Conservation (phyloP, 2,888 invertebrate species). For the Ochlodes sylvanus region DNA sequence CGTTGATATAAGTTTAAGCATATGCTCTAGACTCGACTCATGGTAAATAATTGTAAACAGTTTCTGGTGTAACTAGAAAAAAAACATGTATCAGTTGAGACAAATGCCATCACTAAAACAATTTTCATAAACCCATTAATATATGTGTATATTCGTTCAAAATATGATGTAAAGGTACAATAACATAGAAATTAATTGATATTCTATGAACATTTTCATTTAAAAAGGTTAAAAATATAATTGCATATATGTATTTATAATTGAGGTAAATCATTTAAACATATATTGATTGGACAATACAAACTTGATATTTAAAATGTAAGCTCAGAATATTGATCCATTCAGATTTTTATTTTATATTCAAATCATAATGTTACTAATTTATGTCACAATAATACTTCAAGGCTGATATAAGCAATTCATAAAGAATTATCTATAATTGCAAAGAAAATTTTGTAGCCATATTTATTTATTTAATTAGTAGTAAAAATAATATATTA, state of each 20-base stretch:
- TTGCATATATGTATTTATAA: not conserved
- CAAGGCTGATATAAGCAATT: not conserved
- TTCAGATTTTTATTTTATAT: not conserved
- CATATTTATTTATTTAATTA: too few species aligned
- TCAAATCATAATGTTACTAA: not conserved
- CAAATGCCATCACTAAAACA: not conserved
- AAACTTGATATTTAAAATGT: not conserved
- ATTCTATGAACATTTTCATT: not conserved
- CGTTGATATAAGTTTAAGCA: not conserved
- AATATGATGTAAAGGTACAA: not conserved
- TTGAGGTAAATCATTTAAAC: not conserved
- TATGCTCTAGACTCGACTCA: not conserved
- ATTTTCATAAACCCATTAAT: not conserved
- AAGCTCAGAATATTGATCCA: constrained; percentile 11
- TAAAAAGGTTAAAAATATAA: constrained; percentile 1
- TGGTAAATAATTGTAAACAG: not conserved
- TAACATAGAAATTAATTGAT: not conserved
- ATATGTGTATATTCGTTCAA: not conserved
- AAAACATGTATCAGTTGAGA: not conserved
- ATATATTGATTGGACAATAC: not conserved
- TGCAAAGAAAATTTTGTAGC: too few species aligned
- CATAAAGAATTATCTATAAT: too few species aligned
- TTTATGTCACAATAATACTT: not conserved
- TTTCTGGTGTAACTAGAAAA: not conserved
- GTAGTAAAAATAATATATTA: too few species aligned